Base-by-base conservation (phyloP, 2,888 invertebrate genomes). In the Rhyacophila evoluta region DNA sequence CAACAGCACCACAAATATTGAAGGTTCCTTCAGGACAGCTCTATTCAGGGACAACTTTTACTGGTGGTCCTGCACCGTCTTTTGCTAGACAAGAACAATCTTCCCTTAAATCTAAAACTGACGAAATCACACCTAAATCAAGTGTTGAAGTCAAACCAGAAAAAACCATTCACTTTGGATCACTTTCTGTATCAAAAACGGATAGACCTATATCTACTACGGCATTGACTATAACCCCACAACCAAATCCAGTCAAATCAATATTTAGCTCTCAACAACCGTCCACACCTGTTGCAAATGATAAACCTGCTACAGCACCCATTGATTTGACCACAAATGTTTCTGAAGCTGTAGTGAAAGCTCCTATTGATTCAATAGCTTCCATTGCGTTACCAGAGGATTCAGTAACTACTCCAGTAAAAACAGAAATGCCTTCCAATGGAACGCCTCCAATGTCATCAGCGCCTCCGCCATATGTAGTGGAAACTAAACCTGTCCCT, bases 121-220 rank as follows among this genome's bases (percentile, higher is more conserved):
- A 19, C 10, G 55, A 55, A 1, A 19, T 10, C 10, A 19, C 15
- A 15, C 8, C 55, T 10, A 55, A 55, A 33, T 33, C 29, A 6
- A 33, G 2, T 33, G 29, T 33, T 6, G 55, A 55, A 55, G 10
- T 19, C 10, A 55, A 55, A 76, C 37, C 29, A 10, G 12, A 70
- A 76, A 38, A 70, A 25, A 70, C 19, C 19, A 19, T 67, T 41
- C 19, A 28, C 11, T 72, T 77, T 25, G 33, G 39, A 33, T 38
- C 74, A 27, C 77, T 36, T 19, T 77, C 72, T 29, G 75, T 33
- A 75, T 36, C 72, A 28, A 75, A 25, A 25, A 72, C 67, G 72
- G 67, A 68, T 19, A 76, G 27, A 33, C 39, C 68, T 25, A 8
- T 10, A 12, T 69, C 69, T 0, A 29, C 69, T 2, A 27, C 69